Evolutionary conservation across 1,140 invertebrate genomes (phyloP).

Genomic region (Mylabris phalerata): DNA sequence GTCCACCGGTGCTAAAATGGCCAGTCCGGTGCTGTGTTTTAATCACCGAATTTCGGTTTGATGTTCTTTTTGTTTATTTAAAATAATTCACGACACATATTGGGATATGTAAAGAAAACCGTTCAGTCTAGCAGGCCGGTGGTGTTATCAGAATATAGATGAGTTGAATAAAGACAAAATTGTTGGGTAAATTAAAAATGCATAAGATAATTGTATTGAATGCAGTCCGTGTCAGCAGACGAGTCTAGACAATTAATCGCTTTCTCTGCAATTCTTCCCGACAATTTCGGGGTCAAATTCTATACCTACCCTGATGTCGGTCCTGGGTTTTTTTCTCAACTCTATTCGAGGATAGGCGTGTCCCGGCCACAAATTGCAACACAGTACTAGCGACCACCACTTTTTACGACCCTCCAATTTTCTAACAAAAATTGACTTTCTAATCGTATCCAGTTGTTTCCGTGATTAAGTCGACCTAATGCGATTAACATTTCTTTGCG

Average conservation of each 20-base stretch:
- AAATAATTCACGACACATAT: too few relatives aligned
- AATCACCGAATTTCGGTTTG: too few relatives aligned
- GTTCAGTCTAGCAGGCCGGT: background rate
- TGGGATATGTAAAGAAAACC: too few relatives aligned
- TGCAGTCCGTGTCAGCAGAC: background rate
- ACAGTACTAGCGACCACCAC: conserved; percentile 28
- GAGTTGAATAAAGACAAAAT: background rate
- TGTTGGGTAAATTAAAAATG: too few relatives aligned
- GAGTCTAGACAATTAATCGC: background rate
- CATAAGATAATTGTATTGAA: background rate
- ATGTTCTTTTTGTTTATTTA: too few relatives aligned
- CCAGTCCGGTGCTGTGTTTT: too few relatives aligned
- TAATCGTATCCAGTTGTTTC: conserved; percentile 19
- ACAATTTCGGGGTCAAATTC: conserved; percentile 1
- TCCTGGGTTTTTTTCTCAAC: conserved; percentile 13
- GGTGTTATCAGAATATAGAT: background rate
- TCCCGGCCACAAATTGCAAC: conserved; percentile 32
- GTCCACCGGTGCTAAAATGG: too few relatives aligned
- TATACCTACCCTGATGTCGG: conserved; percentile 8
- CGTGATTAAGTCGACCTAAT: background rate
- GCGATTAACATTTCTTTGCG: too few relatives aligned
- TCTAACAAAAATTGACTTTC: conserved; percentile 28
- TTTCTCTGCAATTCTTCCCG: background rate
- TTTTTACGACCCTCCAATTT: conserved; percentile 37
- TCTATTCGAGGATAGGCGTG: conserved; percentile 9